A percentile compares a stretch with the other conserved stretches of the same genome.
Conservation (phyloP, 2,888 invertebrate species). For the Xestia ashworthii region DNA sequence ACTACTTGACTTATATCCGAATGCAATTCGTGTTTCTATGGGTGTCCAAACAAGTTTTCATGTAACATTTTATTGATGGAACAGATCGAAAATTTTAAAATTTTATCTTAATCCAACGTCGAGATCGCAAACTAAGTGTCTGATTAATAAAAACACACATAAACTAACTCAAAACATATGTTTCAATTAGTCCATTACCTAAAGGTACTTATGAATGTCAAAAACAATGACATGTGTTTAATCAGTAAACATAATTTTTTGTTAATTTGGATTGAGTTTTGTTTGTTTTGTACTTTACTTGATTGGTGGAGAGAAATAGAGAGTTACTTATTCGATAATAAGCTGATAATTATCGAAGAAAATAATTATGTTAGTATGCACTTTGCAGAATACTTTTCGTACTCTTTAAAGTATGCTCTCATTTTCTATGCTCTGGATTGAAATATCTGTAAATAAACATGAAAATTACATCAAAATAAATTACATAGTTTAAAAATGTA, state of each 20-base stretch:
- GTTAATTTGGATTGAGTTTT: not conserved
- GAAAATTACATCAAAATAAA: not conserved
- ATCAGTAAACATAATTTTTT: not conserved
- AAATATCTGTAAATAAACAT: not conserved
- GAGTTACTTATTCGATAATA: not conserved
- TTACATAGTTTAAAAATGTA: not conserved
- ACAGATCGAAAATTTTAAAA: no score
- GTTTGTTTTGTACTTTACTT: not conserved
- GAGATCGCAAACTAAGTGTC: not conserved
- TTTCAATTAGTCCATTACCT: no score
- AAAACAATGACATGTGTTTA: not conserved
- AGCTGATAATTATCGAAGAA: no score
- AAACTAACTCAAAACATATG: no score
- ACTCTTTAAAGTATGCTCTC: no score
- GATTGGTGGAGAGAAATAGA: not conserved
- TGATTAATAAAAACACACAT: not conserved
- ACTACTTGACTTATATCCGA: not conserved
- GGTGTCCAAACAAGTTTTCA: not conserved
- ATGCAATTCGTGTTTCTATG: not conserved
- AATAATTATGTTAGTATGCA: no score
- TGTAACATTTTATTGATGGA: no score
- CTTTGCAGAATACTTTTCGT: no score
- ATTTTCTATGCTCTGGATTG: no score
- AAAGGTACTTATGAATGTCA: no score
- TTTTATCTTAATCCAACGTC: no score